Percentiles rank a stretch among this genome's conserved stretches.
Conservation (phyloP, 2,113 vertebrate species). For the Rattus rattus region DNA sequence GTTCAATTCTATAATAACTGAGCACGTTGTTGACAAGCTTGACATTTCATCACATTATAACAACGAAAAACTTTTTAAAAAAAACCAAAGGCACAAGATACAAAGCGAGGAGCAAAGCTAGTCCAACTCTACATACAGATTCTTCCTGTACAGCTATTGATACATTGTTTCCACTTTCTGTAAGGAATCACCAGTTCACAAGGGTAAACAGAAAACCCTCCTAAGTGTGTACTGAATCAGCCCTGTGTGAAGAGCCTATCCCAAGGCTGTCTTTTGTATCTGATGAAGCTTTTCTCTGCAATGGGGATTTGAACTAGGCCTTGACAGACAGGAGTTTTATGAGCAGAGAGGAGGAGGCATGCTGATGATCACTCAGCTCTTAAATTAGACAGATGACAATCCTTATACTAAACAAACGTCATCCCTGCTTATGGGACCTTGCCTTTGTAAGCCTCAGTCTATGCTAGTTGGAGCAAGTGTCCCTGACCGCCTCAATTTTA, state of each 20-base stretch:
- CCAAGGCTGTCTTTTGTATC: neutral
- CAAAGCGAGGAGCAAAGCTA: neutral
- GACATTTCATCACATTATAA: neutral
- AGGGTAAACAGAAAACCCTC: neutral
- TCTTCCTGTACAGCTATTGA: neutral
- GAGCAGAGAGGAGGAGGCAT: neutral
- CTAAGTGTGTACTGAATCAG: neutral
- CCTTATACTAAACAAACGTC: neutral
- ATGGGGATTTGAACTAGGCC: neutral
- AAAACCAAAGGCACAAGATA: slow-evolving; percentile 13
- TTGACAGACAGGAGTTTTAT: neutral
- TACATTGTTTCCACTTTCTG: neutral
- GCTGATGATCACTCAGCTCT: neutral
- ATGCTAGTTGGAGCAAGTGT: neutral
- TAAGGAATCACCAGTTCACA: neutral
- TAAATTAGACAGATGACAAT: neutral
- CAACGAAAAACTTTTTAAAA: slow-evolving; percentile 12
- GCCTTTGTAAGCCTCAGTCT: neutral
- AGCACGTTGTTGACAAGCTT: slow-evolving; percentile 30
- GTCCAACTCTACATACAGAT: neutral
- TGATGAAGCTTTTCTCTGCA: neutral
- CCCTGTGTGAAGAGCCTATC: neutral
- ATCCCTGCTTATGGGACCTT: neutral
- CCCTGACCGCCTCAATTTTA: neutral
- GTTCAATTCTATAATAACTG: slow-evolving; percentile 27